Percentiles rank a stretch among this genome's conserved stretches.
Conservation (phyloP, 2,113 vertebrate species). For the Echinops telfairi region DNA sequence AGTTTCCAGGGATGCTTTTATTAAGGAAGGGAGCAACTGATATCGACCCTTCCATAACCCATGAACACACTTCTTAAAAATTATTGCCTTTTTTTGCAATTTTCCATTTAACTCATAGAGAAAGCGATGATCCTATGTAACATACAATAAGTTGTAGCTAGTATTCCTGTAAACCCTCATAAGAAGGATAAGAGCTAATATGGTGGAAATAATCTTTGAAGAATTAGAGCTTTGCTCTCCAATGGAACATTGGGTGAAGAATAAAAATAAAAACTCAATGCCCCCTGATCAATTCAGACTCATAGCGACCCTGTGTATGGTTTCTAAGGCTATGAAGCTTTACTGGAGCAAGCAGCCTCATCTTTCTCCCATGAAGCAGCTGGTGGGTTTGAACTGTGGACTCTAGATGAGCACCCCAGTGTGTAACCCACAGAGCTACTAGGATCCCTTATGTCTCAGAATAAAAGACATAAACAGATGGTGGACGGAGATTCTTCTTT, state of each 20-base stretch:
- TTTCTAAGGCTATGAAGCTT: no score
- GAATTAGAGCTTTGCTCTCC: neutral
- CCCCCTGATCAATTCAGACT: no score
- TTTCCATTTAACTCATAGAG: conserved; percentile 46
- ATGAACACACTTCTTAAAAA: neutral
- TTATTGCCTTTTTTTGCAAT: neutral
- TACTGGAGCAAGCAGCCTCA: no score
- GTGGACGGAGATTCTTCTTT: neutral
- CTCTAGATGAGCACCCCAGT: no score
- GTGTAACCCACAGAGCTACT: no score
- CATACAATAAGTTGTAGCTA: neutral
- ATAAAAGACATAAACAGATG: neutral
- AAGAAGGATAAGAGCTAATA: neutral
- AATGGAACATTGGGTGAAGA: neutral
- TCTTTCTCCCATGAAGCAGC: no score
- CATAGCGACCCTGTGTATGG: no score
- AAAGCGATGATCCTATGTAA: neutral
- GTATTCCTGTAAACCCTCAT: neutral
- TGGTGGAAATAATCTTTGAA: neutral
- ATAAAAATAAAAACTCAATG: no score
- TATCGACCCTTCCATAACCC: neutral
- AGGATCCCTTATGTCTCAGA: neutral
- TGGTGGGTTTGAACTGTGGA: no score
- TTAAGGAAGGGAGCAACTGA: neutral
- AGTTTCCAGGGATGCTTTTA: neutral